phyloP scores from a whole-genome alignment of 2,888 invertebrate genomes.

The Meteorus cinctellus region DNA sequence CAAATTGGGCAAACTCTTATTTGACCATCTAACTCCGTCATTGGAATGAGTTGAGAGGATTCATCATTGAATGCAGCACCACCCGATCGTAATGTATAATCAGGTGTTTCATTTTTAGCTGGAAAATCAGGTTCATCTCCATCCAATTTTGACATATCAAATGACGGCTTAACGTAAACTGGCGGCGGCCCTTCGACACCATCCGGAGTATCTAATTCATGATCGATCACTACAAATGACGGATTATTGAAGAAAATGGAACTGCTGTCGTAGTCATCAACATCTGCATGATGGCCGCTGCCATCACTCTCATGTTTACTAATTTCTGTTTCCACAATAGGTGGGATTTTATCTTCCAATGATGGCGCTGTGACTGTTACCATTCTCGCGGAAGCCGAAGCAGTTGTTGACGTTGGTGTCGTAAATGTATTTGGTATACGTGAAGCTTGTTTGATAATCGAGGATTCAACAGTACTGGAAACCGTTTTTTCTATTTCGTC shows the following conservation, averaged over 20 bases:
- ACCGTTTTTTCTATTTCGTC: background rate
- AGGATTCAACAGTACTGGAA: background rate
- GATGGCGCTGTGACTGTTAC: background rate
- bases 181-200: conserved; percentile 67
- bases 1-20: conserved; percentile 63
- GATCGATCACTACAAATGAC: conserved; percentile 64
- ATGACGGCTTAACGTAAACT: conserved; percentile 63
- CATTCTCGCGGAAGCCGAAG: background rate
- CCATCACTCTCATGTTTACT: conserved; percentile 16
- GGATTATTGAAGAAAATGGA: conserved; percentile 53
- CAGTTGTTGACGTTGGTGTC: conserved; percentile 26
- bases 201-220: conserved; percentile 66
- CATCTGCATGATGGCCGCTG: conserved; percentile 35
- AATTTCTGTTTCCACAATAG: conserved; percentile 22
- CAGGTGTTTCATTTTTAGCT: conserved; percentile 16
- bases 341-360: background rate
- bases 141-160: conserved; percentile 47
- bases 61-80: conserved; percentile 18
- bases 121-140: conserved; percentile 34
- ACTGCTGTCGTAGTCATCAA: conserved; percentile 22
- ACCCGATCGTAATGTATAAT: conserved; percentile 29
- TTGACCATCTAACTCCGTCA: background rate
- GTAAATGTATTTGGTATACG: conserved; percentile 25
- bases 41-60: background rate
- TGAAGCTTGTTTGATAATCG: background rate